Conservation (phyloP, 1,140 invertebrate species). For the Drosophila ercepeae region DNA sequence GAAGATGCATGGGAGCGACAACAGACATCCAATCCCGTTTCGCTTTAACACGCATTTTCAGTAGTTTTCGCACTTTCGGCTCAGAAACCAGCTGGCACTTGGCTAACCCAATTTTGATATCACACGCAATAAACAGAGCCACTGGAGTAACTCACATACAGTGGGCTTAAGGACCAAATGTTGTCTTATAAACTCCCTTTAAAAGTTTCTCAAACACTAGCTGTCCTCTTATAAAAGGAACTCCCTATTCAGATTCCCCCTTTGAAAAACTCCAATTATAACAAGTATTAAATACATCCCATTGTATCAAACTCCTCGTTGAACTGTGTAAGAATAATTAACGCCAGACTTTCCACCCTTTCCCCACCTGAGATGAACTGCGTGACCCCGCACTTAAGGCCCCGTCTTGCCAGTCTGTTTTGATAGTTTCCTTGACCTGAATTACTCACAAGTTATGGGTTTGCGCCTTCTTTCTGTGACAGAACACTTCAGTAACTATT, state of each 20-base stretch:
- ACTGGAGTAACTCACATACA: not conserved
- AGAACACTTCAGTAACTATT: slow-evolving; percentile 15
- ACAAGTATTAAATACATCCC: not conserved
- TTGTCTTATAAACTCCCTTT: too few relatives aligned
- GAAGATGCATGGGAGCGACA: slow-evolving; percentile 24
- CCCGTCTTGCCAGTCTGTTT: slow-evolving; percentile 17
- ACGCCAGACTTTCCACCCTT: slow-evolving; percentile 4
- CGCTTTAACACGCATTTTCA: slow-evolving; percentile 65
- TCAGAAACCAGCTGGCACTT: slow-evolving; percentile 62
- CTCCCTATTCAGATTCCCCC: too few relatives aligned
- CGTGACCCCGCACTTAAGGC: slow-evolving; percentile 6
- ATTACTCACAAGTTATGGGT: slow-evolving; percentile 56
- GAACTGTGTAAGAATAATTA: not conserved
- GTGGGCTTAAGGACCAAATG: too few relatives aligned
- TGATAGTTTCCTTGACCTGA: slow-evolving; percentile 77
- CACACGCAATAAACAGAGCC: slow-evolving; percentile 60
- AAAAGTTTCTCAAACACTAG: too few relatives aligned
- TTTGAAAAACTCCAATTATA: not conserved
- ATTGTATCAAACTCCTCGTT: not conserved
- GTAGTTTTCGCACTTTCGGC: slow-evolving; percentile 59
- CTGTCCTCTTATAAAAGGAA: too few relatives aligned
- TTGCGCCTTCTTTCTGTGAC: not conserved
- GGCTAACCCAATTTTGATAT: slow-evolving; percentile 72
- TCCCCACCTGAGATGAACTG: slow-evolving; percentile 23
- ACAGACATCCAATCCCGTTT: slow-evolving; percentile 17